Conservation (phyloP, 1,140 invertebrate genomes). For the Apis mellifera region DNA sequence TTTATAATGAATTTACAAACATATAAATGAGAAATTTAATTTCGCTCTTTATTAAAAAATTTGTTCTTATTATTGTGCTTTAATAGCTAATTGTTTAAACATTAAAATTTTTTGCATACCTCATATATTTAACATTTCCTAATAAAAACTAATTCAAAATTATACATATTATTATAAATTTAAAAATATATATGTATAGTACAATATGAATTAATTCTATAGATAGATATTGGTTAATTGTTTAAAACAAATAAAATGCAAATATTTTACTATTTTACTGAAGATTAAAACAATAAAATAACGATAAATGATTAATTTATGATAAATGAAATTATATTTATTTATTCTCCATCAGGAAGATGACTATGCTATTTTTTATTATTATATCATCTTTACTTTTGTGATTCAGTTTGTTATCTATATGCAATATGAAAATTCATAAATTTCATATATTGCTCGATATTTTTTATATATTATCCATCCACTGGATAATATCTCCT, state of each 20-base stretch:
- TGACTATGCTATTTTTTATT: slow-evolving; percentile 15
- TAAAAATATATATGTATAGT: background rate
- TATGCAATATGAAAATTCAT: slow-evolving; percentile 41
- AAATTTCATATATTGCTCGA: slow-evolving; percentile 23
- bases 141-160: slow-evolving; percentile 11
- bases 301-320: background rate
- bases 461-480: slow-evolving; percentile 40
- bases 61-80: slow-evolving; percentile 12
- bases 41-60: slow-evolving; percentile 10
- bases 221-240: background rate
- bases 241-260: background rate
- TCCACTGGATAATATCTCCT: slow-evolving; percentile 50
- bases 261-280: slow-evolving; percentile 4
- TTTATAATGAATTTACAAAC: slow-evolving; percentile 6
- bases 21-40: slow-evolving; percentile 45
- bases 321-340: slow-evolving; percentile 6
- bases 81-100: background rate
- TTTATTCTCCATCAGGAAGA: background rate
- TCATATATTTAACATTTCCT: slow-evolving; percentile 20
- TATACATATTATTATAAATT: background rate
- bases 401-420: slow-evolving; percentile 16
- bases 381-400: slow-evolving; percentile 10
- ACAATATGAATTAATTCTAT: background rate
- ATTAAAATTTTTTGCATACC: background rate
- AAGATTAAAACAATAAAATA: background rate